Evolutionary conservation across 1,140 invertebrate species (phyloP), one percentile per base, ranked within the genome.

Genomic region (Dysdera silvatica): DNA sequence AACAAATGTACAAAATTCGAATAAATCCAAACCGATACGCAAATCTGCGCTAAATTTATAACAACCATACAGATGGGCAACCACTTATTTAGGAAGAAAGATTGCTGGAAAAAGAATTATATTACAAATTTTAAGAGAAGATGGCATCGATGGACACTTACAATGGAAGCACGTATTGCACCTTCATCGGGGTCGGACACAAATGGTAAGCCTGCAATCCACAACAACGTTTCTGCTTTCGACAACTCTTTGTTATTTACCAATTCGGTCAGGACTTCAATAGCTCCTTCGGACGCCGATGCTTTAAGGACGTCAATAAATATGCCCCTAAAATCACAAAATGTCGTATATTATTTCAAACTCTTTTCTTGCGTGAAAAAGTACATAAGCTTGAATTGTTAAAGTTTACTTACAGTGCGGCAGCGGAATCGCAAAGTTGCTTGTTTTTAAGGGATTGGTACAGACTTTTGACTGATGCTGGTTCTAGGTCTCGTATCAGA

Each of bases 171-270:
- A 4, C 52, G 20, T 31, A 63, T 48, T 4, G 61, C 48, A 37
- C 48, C 61, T 52, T 63, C 61, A 32, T 63, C 53, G 1, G 56
- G 16, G 32, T 63, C 55, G 2, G 61, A 56, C 5, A 33, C 40
- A 31, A 63, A 63, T 16, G 61, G 61, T 14, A 63, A 2, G 18
- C 47, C 31, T 14, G 61, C 48, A 16, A 56, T 12, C 61, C 61
- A 63, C 10, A 63, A 1, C 14, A 29, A 29, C 8, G 53, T 20
- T 48, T 63, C 52, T 16, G 35, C 10, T 24, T 40, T 24, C n/a
- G 41, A 33, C 20, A 63, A 5, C 24, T 63, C 61, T 6, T 47
- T 47, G 23, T 40, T 63, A 4, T n/a, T 16, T 20, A 49, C 53
- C 20, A 63, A 47, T 49, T 63, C 49, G 14, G 52, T 20, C 31